phyloP scores from a whole-genome alignment of 2,113 vertebrate genomes.

The Oreochromis spilurus region DNA sequence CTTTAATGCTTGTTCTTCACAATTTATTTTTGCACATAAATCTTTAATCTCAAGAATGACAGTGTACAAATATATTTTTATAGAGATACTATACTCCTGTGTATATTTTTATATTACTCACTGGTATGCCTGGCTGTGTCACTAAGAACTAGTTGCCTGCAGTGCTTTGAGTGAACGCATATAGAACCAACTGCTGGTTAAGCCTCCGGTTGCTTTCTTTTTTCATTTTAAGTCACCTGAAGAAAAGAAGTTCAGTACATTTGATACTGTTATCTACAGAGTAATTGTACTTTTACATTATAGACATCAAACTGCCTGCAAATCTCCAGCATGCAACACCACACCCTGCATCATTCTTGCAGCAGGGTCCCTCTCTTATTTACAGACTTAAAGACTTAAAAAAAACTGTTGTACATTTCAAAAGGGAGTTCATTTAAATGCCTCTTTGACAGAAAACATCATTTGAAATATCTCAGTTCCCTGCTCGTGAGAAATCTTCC shows the following conservation, averaged over 20 bases:
- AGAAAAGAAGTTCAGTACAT: background rate
- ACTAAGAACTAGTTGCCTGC: background rate
- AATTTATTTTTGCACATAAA: conserved; percentile 25
- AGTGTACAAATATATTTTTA: conserved; percentile 9
- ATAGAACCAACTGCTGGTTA: background rate
- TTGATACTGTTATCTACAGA: background rate
- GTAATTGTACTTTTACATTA: background rate
- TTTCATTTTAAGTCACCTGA: background rate
- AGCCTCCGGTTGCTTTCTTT: background rate
- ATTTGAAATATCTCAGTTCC: background rate
- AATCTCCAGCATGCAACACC: background rate
- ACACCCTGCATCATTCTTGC: background rate
- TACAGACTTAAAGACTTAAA: background rate
- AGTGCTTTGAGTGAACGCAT: background rate
- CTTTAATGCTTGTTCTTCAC: background rate
- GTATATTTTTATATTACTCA: background rate
- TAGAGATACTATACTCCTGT: background rate
- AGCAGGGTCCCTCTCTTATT: background rate
- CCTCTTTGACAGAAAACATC: background rate
- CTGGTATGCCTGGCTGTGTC: background rate
- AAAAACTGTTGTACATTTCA: background rate
- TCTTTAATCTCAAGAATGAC: background rate
- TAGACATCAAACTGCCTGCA: background rate
- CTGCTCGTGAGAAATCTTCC: background rate
- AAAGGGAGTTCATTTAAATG: background rate